Evolutionary conservation across 2,113 vertebrate genomes (phyloP).

Genomic region (Limnothrissa miodon): DNA sequence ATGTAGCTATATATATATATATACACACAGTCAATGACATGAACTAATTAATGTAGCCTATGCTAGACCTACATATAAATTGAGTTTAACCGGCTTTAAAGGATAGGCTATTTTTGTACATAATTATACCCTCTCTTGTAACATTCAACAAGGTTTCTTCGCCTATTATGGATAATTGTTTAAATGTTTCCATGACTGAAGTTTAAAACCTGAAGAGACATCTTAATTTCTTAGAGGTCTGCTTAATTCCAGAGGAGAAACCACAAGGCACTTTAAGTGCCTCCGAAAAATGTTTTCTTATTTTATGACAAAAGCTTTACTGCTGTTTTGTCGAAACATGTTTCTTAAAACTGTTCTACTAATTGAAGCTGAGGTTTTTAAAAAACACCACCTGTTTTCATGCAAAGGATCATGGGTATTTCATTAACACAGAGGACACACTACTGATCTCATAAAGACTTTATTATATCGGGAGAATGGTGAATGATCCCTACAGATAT

Average conservation of each 20-base stretch:
- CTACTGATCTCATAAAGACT: too few relatives aligned
- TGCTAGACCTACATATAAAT: background rate
- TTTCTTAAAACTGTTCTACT: background rate
- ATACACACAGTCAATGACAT: background rate
- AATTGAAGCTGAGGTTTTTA: too few relatives aligned
- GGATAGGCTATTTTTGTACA: background rate
- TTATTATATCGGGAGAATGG: too few relatives aligned
- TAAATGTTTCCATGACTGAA: constrained; percentile 15
- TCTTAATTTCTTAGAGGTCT: background rate
- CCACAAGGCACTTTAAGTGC: background rate
- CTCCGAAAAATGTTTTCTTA: background rate
- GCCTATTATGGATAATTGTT: constrained; percentile 24
- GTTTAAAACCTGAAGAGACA: background rate
- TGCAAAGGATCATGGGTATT: too few relatives aligned
- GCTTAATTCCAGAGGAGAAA: background rate
- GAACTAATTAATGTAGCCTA: background rate
- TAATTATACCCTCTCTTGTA: constrained; percentile 13
- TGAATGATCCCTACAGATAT: too few relatives aligned
- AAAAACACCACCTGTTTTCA: too few relatives aligned
- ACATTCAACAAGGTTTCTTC: constrained; percentile 20
- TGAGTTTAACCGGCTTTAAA: too few relatives aligned
- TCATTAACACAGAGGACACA: too few relatives aligned
- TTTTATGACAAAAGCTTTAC: background rate
- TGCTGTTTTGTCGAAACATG: too few relatives aligned
- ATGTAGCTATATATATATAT: too few relatives aligned